Evolutionary conservation across 2,888 invertebrate species (phyloP).

Genomic region (Ptilodon capucinus): DNA sequence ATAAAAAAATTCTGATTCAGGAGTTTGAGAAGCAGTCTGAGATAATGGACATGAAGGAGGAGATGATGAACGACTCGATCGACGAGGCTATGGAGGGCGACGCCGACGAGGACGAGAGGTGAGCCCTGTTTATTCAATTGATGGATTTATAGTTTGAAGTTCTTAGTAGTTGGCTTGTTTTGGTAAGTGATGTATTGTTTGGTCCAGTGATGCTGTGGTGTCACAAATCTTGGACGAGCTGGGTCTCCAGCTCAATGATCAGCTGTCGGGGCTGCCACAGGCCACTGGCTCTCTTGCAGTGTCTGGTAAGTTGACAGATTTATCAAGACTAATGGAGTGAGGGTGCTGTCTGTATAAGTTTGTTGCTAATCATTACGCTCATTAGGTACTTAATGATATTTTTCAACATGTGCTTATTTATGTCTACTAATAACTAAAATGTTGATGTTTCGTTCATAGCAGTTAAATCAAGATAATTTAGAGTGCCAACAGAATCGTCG

Average conservation of each 20-base stretch:
- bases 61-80: constrained; percentile 99
- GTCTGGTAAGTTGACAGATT: constrained; percentile 54
- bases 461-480: too few relatives aligned
- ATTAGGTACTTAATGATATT: too few relatives aligned
- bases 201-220: constrained; percentile 94
- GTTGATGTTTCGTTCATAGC: too few relatives aligned
- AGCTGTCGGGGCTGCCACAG: constrained; percentile 93
- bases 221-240: constrained; percentile 98
- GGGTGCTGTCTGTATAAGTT: too few relatives aligned
- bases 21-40: constrained; percentile 99
- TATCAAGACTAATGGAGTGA: too few relatives aligned
- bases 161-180: background rate
- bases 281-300: constrained; percentile 83
- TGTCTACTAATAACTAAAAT: too few relatives aligned
- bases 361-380: too few relatives aligned
- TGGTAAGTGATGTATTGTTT: background rate
- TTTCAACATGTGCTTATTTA: too few relatives aligned
- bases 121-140: constrained; percentile 11
- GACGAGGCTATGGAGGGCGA: constrained; percentile 99
- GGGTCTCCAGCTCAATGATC: constrained; percentile 96
- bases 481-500: too few relatives aligned
- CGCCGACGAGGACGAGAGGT: constrained; percentile 98
- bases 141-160: too few relatives aligned
- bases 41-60: constrained; percentile 99
- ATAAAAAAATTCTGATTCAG: too few relatives aligned